Evolutionary conservation across 92 coral and sea anemone genomes (phyloP), one percentile per base, ranked within the genome.

Genomic region (Chrysogorgia sp.): DNA sequence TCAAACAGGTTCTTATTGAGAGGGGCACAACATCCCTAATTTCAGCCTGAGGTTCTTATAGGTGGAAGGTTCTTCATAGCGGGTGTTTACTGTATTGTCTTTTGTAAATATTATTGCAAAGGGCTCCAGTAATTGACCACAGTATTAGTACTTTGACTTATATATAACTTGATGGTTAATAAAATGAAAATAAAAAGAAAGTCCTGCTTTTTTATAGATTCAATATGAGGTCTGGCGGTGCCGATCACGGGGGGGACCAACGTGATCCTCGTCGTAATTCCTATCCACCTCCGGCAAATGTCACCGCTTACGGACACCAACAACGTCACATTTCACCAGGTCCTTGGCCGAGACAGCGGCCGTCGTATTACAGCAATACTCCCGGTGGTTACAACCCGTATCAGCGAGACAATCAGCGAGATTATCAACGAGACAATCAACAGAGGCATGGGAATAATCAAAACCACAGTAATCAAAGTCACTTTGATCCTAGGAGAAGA

Each of bases 241-340:
- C 60, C n/a, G n/a, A n/a, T n/a, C n/a, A n/a, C n/a, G n/a, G n/a
- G n/a, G n/a, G n/a, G n/a, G n/a, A n/a, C n/a, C n/a, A n/a, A n/a
- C 63, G 63, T 15, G 88, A 89, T 79, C 82, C 75, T 69, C 90
- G 91, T 43, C 92, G 97, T 23, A 92, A 82, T 30, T 87, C 93
- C 8, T 89, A 92, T 67, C 94, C 93, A 29, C 88, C 79, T 14
- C 79, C 79, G 29, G 32, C 79, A 0, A 30, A 52, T 52, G 79
- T 72, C 32, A 72, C 63, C 30, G 64, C 79, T 33, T 72, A 72
- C 34, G 79, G 79, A 23, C 15, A 34, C 8, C 55, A n/a, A n/a
- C 75, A 33, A 15, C 79, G 79, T 28, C 32, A 48, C 10, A 31
- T 65, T 28, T 32, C 79, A 14, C 50, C 79, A 32, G 79, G 79